These are phyloP conservation scores for Hippocampus zosterae DNA, from an alignment of 2,113 vertebrate species.

Conservation along the genomic window DNA sequence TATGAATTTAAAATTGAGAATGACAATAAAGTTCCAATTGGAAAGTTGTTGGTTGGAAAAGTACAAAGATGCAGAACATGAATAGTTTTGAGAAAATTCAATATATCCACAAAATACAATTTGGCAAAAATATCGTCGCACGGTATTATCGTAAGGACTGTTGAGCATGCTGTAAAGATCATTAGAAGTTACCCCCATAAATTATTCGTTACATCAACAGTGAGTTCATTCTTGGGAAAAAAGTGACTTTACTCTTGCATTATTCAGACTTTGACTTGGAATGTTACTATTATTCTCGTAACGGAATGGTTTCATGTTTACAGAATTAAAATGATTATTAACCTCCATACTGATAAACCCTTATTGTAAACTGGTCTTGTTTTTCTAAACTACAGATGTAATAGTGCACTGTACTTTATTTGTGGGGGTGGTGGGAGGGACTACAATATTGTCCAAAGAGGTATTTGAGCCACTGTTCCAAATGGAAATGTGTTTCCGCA, in stretches of 20 bases:
- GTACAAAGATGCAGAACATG: not conserved
- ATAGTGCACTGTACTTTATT: too few species aligned
- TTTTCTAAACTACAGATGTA: too few species aligned
- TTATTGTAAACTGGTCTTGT: too few species aligned
- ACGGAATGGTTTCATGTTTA: not conserved
- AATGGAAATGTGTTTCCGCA: slow-evolving; percentile 31
- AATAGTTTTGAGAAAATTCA: not conserved
- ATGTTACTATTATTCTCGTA: too few species aligned
- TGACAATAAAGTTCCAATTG: not conserved
- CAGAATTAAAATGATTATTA: not conserved
- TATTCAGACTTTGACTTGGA: too few species aligned
- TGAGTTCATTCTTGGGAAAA: too few species aligned
- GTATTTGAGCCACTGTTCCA: slow-evolving; percentile 11
- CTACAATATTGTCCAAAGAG: not conserved
- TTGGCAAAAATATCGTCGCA: not conserved
- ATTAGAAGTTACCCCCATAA: too few species aligned
- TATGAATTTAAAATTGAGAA: not conserved
- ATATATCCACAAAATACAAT: not conserved
- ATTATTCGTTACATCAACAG: not conserved
- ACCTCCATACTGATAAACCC: not conserved
- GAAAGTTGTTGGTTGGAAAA: too few species aligned
- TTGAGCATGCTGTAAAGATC: too few species aligned
- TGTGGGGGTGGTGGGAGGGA: too few species aligned
- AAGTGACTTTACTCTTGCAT: too few species aligned
- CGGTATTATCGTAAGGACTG: too few species aligned